These are phyloP conservation scores for Cynoglossus semilaevis DNA, from an alignment of 2,113 vertebrate genomes.

Conservation along the genomic window DNA sequence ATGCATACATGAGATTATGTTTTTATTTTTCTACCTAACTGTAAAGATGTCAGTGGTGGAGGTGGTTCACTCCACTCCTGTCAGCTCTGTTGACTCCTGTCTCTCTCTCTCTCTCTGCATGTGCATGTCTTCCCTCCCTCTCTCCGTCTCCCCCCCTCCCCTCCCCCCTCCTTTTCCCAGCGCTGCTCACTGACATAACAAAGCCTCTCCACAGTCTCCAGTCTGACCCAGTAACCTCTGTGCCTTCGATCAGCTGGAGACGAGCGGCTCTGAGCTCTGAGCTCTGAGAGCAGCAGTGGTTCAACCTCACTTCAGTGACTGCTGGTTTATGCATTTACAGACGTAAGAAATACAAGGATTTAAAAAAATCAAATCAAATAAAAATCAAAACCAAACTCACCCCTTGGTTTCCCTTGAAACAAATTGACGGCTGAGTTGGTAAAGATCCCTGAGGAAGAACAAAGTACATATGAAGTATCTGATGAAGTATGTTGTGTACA, in stretches of 20 bases:
- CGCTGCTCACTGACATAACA: slow-evolving; percentile 53
- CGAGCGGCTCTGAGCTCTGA: slow-evolving; percentile 29
- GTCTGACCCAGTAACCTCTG: slow-evolving; percentile 73
- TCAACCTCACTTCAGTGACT: no score
- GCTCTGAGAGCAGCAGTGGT: slow-evolving; percentile 18
- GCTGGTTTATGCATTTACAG: background rate
- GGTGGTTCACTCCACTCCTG: slow-evolving; percentile 13
- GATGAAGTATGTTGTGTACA: no score
- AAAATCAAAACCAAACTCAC: slow-evolving; percentile 56
- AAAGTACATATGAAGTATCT: background rate
- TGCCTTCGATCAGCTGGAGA: slow-evolving; percentile 48
- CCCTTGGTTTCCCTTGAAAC: slow-evolving; percentile 81
- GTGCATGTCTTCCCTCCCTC: background rate
- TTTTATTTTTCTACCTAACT: no score
- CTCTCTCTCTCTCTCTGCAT: background rate
- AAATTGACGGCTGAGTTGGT: slow-evolving; percentile 70
- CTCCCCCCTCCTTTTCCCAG: slow-evolving; percentile 32
- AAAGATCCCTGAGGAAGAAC: slow-evolving; percentile 60
- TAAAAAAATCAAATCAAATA: background rate
- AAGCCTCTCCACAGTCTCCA: slow-evolving; percentile 63
- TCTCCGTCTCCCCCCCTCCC: background rate
- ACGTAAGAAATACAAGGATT: background rate
- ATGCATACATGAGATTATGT: no score
- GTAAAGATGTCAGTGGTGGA: no score
- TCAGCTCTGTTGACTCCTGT: slow-evolving; percentile 22